Conservation (phyloP, 1,140 invertebrate genomes). For the Lepidotrigona ventralis region DNA sequence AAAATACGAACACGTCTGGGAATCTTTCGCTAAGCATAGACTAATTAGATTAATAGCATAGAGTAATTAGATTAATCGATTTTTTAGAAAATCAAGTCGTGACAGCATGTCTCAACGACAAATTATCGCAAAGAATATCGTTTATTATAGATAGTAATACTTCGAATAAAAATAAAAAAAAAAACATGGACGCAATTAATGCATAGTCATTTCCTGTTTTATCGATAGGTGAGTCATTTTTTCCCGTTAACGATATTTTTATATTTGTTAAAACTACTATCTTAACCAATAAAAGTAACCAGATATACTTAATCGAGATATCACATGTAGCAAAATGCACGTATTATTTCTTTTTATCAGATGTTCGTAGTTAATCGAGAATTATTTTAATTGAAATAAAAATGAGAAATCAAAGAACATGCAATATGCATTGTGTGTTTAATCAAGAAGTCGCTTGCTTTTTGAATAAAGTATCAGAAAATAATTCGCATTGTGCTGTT, state of each 20-base stretch:
- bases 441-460: neutral
- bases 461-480: constrained; percentile 3
- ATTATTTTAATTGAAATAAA: neutral
- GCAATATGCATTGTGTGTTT: too few relatives aligned
- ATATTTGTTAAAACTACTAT: neutral
- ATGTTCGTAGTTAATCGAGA: neutral
- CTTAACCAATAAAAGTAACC: neutral
- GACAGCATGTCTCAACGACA: neutral
- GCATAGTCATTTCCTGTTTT: neutral
- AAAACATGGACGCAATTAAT: neutral
- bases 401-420: too few relatives aligned
- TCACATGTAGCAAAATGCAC: neutral
- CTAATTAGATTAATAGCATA: neutral
- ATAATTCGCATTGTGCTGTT: constrained; percentile 16
- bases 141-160: neutral
- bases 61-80: neutral
- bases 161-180: neutral
- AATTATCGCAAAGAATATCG: neutral
- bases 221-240: neutral
- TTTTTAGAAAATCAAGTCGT: neutral
- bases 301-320: neutral
- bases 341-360: neutral
- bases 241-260: neutral
- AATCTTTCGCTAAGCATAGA: neutral
- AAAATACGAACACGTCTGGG: neutral